phyloP scores from a whole-genome alignment of 2,888 invertebrate species.

The Romanomermis culicivorax region DNA sequence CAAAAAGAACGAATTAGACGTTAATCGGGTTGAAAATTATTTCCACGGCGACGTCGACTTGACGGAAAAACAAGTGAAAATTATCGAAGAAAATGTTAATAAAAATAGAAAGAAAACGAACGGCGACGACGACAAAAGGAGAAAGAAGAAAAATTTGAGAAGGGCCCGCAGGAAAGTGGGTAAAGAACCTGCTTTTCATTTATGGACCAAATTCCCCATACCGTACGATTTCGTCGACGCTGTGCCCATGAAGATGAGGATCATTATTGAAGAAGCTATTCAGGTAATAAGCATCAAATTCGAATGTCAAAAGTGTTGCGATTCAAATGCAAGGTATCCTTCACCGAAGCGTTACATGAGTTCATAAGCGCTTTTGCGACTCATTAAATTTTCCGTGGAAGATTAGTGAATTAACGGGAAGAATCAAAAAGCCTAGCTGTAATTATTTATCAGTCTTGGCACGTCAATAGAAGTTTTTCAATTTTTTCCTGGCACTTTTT shows the following conservation, averaged over 20 bases:
- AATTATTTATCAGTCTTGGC: no score
- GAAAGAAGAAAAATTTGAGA: no score
- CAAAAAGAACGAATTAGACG: neutral
- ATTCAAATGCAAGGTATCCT: no score
- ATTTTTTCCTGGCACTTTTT: no score
- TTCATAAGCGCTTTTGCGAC: no score
- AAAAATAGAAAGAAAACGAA: neutral
- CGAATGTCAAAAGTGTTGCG: no score
- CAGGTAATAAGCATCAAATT: constrained; percentile 7
- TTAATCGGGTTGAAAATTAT: neutral
- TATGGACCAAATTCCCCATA: constrained; percentile 6
- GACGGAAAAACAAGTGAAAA: constrained; percentile 5
- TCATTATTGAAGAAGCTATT: constrained; percentile 14
- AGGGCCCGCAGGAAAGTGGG: constrained; percentile 9
- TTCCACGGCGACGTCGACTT: constrained; percentile 7
- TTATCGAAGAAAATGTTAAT: neutral
- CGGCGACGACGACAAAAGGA: neutral
- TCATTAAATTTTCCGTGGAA: no score
- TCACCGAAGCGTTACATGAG: no score
- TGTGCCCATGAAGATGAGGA: neutral
- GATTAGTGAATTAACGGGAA: no score
- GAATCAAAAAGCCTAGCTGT: no score
- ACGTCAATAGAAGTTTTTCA: no score
- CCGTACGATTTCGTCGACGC: constrained; percentile 1
- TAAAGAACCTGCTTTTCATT: neutral